Evolutionary conservation across 92 coral and sea anemone genomes (phyloP), one percentile per base, ranked within the genome.

Genomic region (Metridium senile): DNA sequence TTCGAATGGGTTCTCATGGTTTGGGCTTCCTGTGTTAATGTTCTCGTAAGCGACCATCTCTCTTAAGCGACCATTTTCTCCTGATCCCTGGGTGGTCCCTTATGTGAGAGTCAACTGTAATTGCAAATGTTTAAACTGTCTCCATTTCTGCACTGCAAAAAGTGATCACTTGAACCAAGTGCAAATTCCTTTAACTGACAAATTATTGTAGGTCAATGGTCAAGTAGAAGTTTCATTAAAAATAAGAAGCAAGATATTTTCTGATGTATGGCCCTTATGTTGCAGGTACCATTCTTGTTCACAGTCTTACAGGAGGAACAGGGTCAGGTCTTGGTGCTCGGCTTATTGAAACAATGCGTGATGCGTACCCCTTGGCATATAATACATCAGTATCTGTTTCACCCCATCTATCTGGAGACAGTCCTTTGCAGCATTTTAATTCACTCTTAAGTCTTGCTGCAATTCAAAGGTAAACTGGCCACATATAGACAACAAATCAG

Each of bases 391-490:
- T 89, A 35, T 90, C 93, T 33, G 81, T 91, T 33, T 80, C 93
- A n/a, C 97, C 97, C n/a, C 97, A 91, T 72, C 77, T 87, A 26
- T 82, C 97, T 46, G 97, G 97, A 22, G 97, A 91, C 70, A 88
- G 93, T 66, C 97, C 97, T 21, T 81, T 91, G 19, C 97, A 91
- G 77, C 93, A 91, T 71, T 91, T 85, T 63, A 91, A 91, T 86
- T 91, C 93, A 27, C 84, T 91, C 52, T 85, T 91, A 25, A 82
- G 93, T 71, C 85, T 91, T 57, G 88, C 93, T 46, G 72, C 91
- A 9, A 62, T 91, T 46, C 97, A 91, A 56, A 72, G 87, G 97
- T 91, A 71, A 17, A 81, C 74, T 26, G 29, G 13, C 20, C 26
- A 54, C 43, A 6, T n/a, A 21, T 33, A 7, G 28, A 11, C 56